Evolutionary conservation across 2,113 vertebrate genomes (phyloP).

Genomic region (Anser brachyrhynchus): DNA sequence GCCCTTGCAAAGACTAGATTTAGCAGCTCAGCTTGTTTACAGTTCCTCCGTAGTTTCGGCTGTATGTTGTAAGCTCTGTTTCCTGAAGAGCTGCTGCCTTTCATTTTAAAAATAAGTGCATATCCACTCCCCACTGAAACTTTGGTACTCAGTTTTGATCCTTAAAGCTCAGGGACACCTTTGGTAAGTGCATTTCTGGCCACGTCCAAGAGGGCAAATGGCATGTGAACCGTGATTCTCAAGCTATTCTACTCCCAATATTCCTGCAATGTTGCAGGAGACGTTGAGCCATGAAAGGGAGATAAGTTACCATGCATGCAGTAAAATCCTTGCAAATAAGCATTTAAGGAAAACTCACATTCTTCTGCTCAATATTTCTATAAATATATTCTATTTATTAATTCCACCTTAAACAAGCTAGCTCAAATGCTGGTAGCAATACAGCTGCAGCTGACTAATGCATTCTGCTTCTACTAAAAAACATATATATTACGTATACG

Average conservation of each 20-base stretch:
- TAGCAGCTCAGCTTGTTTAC: background rate
- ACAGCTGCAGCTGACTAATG: background rate
- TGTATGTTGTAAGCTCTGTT: background rate
- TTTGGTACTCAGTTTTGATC: background rate
- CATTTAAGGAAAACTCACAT: background rate
- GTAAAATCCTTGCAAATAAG: background rate
- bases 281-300: background rate
- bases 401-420: background rate
- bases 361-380: background rate
- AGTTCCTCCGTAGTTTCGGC: background rate
- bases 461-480: background rate
- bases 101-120: background rate
- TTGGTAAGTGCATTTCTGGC: background rate
- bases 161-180: background rate
- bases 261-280: background rate
- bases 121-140: background rate
- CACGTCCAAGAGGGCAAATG: background rate
- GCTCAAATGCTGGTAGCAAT: background rate
- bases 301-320: background rate
- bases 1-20: background rate
- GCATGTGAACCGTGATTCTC: background rate
- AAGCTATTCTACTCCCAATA: background rate
- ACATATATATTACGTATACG: background rate
- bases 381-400: no score
- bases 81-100: background rate